Evolutionary conservation across 2,113 vertebrate genomes (phyloP), one percentile per base, ranked within the genome.

Genomic region (Cochlearius cochlearius): DNA sequence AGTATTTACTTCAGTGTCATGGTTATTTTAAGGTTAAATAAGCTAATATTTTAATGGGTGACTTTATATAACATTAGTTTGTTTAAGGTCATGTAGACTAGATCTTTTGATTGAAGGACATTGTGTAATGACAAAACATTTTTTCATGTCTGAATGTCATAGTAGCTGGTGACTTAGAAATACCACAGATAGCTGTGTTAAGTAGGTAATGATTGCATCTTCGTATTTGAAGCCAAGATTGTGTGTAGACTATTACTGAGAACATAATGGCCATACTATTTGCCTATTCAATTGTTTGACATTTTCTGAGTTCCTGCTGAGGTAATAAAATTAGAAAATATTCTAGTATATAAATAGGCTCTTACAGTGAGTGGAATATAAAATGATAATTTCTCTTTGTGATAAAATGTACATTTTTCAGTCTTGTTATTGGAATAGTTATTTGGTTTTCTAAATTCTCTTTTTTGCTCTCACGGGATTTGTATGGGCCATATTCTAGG

Each of bases 41-140:
- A 84, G 25, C 14, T 60, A 56, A 5, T 64, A 63, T 95, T 93
- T 96, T 74, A 75, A 89, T 78, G 43, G 72, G 36, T 55, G 32
- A 9, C 39, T 74, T 95, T 92, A 94, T 81, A 30, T 94, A 97
- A 89, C 68, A 62, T 84, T 45, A 64, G 52, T 94, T 91, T 91
- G 73, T 86, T 96, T 88, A 74, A 95, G 59, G 82, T 94, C 95
- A 78, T 23, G 34, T 78, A 84, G 86, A 80, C 8, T 2, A 96
- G 47, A 63, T 91, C 43, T 81, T 91, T 86, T 84, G 75, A 53
- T 88, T 93, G 92, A 94, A 91, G 45, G 83, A 84, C 76, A 56
- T 93, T 86, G 64, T 92, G 79, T 94, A 95, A 96, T 86, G 90
- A 80, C 59, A 95, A 63, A 94, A 92, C 86, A 92, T 96, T 87